Evolutionary conservation across 2,888 invertebrate genomes (phyloP), one percentile per base, ranked within the genome.

Genomic region (Danaus chrysippus): DNA sequence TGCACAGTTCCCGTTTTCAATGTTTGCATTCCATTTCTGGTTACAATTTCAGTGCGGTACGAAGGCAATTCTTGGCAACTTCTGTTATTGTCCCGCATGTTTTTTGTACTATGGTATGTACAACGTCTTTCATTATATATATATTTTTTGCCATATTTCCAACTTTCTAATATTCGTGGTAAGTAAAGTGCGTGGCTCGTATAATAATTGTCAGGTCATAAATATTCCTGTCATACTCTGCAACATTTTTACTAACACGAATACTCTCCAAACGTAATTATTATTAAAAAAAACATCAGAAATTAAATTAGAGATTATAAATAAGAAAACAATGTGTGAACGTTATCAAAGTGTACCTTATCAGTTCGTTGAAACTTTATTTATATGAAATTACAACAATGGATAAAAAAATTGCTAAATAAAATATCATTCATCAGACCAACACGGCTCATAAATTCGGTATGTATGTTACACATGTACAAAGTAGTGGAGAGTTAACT

Each of bases 11-110:
- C 74, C 75, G 78, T 75, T 81, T 85, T 78, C 84, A 86, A 84
- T 87, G 86, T 87, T 88, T 86, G 83, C 82, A 82, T 87, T 86
- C 81, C 83, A 86, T 86, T 87, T 82, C 84, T 79, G 77, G 79
- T 76, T 77, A 79, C 77, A 78, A 79, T 81, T 81, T 76, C 72
- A 75, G 71, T 66, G 71, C 73, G 65, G 73, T 73, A 70, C 75
- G 75, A 73, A 79, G 76, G 80, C 79, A 81, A 79, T 82, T 76
- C 79, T 77, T 76, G 71, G 68, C 71, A 75, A 78, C 73, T 78
- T 77, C 62, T 73, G 78, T 76, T 76, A 80, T 78, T 81, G 77
- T 82, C 78, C 70, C 66, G 67, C 59, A 70, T 72, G 73, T 72
- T 76, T 77, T 77, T 79, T 79, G 74, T 78, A 69, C 67, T 67